Evolutionary conservation across 2,888 invertebrate genomes (phyloP).

Genomic region (Synanthedon andrenaeformis): DNA sequence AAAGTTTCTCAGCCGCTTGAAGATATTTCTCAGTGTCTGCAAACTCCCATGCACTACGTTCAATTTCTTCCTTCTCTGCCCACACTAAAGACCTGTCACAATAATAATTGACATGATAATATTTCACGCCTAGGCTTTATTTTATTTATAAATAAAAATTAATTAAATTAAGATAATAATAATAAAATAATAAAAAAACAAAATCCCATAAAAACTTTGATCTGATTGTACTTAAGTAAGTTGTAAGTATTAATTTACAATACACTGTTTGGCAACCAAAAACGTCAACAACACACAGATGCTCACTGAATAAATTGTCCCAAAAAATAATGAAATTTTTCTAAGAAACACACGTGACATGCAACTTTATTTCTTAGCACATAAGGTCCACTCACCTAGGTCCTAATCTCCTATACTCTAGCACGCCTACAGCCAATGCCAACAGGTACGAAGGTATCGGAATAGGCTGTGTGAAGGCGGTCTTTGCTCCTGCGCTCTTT

Average conservation of each 20-base stretch:
- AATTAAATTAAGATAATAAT: too few relatives aligned
- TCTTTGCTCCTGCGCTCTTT: conserved; percentile 49
- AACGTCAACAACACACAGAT: too few relatives aligned
- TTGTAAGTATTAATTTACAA: too few relatives aligned
- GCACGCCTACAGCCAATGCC: conserved; percentile 87
- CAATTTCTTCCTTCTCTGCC: conserved; percentile 88
- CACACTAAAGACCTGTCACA: conserved; percentile 80
- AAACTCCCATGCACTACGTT: conserved; percentile 89
- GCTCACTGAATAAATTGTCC: background rate
- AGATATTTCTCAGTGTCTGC: conserved; percentile 87
- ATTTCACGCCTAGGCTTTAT: background rate
- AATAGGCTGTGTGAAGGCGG: conserved; percentile 79
- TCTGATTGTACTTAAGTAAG: too few relatives aligned
- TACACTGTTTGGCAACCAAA: too few relatives aligned
- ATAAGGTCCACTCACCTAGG: conserved; percentile 55
- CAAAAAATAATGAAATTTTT: background rate
- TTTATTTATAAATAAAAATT: too few relatives aligned
- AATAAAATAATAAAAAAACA: too few relatives aligned
- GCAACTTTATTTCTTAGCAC: too few relatives aligned
- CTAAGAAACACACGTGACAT: background rate
- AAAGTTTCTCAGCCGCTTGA: conserved; percentile 82
- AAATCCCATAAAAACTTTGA: too few relatives aligned
- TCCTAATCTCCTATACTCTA: conserved; percentile 81
- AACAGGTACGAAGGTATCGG: conserved; percentile 91
- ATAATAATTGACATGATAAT: conserved; percentile 3